These are phyloP conservation scores for Agrochola litura DNA, from an alignment of 2,888 invertebrate species.

Conservation along the genomic window DNA sequence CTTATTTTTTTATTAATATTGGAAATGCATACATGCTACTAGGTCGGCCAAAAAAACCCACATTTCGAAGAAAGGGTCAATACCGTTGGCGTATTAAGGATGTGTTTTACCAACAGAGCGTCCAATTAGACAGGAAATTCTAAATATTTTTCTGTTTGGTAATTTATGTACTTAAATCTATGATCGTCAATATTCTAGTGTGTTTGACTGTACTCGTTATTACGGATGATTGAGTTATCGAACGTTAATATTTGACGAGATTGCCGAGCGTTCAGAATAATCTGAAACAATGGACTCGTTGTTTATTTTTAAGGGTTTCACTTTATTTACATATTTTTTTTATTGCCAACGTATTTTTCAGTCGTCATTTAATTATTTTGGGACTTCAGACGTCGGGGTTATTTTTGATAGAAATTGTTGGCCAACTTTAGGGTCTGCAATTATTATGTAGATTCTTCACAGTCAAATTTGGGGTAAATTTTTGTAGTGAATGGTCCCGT, in stretches of 20 bases:
- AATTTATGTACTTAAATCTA: no score
- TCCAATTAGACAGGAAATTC: not conserved
- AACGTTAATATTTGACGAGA: constrained; percentile 19
- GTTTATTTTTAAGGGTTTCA: not conserved
- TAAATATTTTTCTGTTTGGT: not conserved
- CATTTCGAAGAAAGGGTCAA: constrained; percentile 25
- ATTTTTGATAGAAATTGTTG: not conserved
- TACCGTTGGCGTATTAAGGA: constrained; percentile 37
- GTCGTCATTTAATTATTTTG: not conserved
- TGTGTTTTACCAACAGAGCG: constrained; percentile 8
- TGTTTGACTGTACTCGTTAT: constrained; percentile 1
- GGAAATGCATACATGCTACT: constrained; percentile 7
- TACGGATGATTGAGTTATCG: constrained; percentile 7
- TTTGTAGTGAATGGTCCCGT: not conserved
- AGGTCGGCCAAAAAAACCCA: not conserved
- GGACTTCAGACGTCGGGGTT: not conserved
- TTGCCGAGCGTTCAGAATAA: not conserved
- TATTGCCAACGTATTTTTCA: not conserved
- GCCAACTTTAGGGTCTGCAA: not conserved
- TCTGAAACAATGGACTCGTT: not conserved
- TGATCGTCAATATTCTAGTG: no score
- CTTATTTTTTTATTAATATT: not conserved
- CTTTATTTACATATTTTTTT: not conserved
- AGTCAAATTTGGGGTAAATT: not conserved
- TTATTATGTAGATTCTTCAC: not conserved